Conservation (phyloP, 1,140 invertebrate genomes). For the Meloidogyne exigua region DNA sequence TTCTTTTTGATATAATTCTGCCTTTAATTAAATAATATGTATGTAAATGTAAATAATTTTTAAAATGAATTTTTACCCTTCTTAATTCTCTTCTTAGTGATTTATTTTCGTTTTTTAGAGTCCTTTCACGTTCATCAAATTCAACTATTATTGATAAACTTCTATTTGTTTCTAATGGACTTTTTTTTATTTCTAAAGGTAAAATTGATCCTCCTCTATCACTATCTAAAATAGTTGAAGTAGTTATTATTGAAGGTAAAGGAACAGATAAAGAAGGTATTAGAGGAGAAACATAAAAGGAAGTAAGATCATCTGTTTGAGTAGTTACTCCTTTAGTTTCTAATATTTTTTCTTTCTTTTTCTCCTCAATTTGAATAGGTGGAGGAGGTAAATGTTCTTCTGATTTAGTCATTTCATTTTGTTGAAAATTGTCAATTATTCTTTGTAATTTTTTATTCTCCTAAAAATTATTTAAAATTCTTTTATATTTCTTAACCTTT, state of each 20-base stretch:
- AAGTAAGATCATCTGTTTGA: neutral
- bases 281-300: neutral
- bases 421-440: conserved; percentile 1
- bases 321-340: neutral
- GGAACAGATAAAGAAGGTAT: neutral
- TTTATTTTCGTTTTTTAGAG: conserved; percentile 4
- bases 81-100: conserved; percentile 21
- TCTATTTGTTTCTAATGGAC: neutral
- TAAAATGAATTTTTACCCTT: conserved; percentile 1
- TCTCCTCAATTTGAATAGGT: neutral
- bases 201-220: neutral
- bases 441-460: conserved; percentile 16
- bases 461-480: neutral
- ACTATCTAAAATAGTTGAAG: neutral
- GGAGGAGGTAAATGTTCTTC: neutral
- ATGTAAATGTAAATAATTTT: conserved; percentile 14
- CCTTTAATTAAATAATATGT: conserved; percentile 17
- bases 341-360: neutral
- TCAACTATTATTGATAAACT: neutral
- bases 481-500: conserved; percentile 4
- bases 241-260: conserved; percentile 4
- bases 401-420: neutral
- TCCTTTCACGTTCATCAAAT: conserved; percentile 3
- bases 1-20: conserved; percentile 32
- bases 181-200: conserved; percentile 13